Evolutionary conservation across 1,140 invertebrate genomes (phyloP), one percentile per base, ranked within the genome.

Genomic region (Arctopsyche grandis): DNA sequence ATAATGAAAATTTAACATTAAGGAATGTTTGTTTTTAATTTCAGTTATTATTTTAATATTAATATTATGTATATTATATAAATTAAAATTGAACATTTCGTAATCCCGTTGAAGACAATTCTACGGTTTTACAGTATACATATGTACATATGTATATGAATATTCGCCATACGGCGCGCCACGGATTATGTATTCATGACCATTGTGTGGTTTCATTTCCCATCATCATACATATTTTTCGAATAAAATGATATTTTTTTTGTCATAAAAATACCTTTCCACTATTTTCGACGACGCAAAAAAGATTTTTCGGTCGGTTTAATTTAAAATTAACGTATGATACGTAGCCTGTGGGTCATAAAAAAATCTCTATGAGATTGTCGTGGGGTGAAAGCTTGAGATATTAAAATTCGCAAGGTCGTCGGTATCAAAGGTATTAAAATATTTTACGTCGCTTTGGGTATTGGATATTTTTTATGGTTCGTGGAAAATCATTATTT

Each of bases 181-280:
- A 66, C 16, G 12, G 16, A 69, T 69, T 69, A 69, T 69, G 66
- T 69, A 69, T 69, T 69, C 66, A 66, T 22, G 60, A 66, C 60
- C 60, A 69, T 69, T 29, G 66, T 69, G 66, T 29, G 66, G 9
- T 12, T 43, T 29, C 29, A 26, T 69, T 38, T 43, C 29, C 21
- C 66, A 69, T 69, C 66, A 69, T 69, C 66, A 16, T 26, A 5
- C 66, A 29, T 56, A n/a, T 56, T 56, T 56, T 56, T 38, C 29
- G 19, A 1, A 56, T 16, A 56, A 56, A 56, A 56, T 21, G 19
- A 21, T 4, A 5, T 56, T 4, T 56, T 16, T 56, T 10, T 10
- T 56, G 14, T 3, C 1, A 16, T 56, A n/a, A 52, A 16, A 52
- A 52, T 52, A 14, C 16, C 16, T 52, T 52, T 52, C 10, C 1